A percentile compares a stretch with the other conserved stretches of the same genome.
Conservation (phyloP, 2,797 vertebrate species). For the Pseudochirops corinnae region DNA sequence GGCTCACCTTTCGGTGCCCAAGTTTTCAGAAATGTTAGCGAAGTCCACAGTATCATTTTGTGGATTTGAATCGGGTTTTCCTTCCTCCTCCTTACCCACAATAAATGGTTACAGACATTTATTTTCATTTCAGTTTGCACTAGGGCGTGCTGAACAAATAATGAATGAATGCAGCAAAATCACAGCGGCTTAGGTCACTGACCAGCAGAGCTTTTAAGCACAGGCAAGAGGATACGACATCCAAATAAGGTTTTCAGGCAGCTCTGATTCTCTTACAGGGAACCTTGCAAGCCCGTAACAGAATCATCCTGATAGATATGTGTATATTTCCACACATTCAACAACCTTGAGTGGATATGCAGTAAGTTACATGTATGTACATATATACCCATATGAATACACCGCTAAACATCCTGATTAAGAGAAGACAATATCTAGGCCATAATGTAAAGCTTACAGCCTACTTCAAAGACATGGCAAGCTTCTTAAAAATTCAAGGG, state of each 20-base stretch:
- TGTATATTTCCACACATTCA: constrained; percentile 30
- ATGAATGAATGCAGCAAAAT: constrained; percentile 48
- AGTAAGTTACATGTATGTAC: constrained; percentile 7
- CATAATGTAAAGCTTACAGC: not conserved
- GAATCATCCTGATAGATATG: constrained; percentile 20
- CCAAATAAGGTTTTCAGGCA: constrained; percentile 12
- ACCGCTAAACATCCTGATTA: not conserved
- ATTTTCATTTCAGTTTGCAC: constrained; percentile 48
- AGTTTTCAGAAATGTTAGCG: constrained; percentile 39
- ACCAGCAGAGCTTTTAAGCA: constrained; percentile 38
- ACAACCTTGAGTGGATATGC: constrained; percentile 36
- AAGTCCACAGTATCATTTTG: constrained; percentile 42
- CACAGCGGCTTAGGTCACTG: constrained; percentile 12
- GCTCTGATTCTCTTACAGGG: constrained; percentile 43
- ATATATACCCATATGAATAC: not conserved
- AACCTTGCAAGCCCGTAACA: constrained; percentile 16
- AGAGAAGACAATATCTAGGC: constrained; percentile 21
- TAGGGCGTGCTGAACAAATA: constrained; percentile 16
- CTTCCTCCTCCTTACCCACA: constrained; percentile 46
- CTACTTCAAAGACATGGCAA: constrained; percentile 8
- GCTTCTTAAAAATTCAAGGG: not conserved
- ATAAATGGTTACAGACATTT: constrained; percentile 20
- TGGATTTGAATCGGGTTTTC: constrained; percentile 43
- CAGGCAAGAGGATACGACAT: constrained; percentile 7
- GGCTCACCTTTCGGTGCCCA: not conserved